Percentiles rank a stretch among this genome's conserved stretches.
Evolutionary conservation across 2,888 invertebrate genomes (phyloP).

Genomic region (Lasioglossum pauxillum): DNA sequence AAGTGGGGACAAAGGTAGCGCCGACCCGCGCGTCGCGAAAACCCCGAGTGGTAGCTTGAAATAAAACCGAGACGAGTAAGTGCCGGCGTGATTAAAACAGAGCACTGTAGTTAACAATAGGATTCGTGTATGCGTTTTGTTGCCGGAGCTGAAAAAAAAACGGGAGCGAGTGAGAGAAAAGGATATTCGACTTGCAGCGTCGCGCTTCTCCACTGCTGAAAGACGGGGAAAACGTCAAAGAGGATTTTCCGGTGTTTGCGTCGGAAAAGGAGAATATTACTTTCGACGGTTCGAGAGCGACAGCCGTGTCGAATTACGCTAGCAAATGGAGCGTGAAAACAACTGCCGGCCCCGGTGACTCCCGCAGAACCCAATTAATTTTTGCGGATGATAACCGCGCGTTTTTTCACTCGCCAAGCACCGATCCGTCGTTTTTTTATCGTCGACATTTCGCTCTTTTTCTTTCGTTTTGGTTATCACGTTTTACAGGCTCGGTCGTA

Average conservation of each 20-base stretch:
- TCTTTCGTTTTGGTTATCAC: background rate
- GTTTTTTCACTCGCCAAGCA: background rate
- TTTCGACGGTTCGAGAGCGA: slow-evolving; percentile 32
- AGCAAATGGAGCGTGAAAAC: slow-evolving; percentile 34
- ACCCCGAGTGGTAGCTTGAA: slow-evolving; percentile 14
- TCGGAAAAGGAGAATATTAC: slow-evolving; percentile 35
- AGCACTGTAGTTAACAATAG: slow-evolving; percentile 56
- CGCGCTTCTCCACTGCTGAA: background rate
- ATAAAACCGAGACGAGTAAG: slow-evolving; percentile 55
- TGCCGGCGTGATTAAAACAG: slow-evolving; percentile 58
- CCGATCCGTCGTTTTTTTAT: background rate
- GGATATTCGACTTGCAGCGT: background rate
- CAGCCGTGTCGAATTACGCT: slow-evolving; percentile 15
- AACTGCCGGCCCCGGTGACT: background rate
- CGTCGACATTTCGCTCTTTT: background rate
- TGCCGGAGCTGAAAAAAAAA: background rate
- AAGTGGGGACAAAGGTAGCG: slow-evolving; percentile 32
- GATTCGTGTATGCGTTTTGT: slow-evolving; percentile 46
- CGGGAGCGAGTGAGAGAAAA: background rate
- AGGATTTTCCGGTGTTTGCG: slow-evolving; percentile 41
- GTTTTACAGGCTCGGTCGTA: background rate
- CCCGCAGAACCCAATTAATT: slow-evolving; percentile 7
- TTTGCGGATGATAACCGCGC: background rate
- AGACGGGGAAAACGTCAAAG: slow-evolving; percentile 30
- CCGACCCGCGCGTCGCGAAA: slow-evolving; percentile 37